Conservation (phyloP, 2,113 vertebrate genomes). For the Danionella cerebrum region DNA sequence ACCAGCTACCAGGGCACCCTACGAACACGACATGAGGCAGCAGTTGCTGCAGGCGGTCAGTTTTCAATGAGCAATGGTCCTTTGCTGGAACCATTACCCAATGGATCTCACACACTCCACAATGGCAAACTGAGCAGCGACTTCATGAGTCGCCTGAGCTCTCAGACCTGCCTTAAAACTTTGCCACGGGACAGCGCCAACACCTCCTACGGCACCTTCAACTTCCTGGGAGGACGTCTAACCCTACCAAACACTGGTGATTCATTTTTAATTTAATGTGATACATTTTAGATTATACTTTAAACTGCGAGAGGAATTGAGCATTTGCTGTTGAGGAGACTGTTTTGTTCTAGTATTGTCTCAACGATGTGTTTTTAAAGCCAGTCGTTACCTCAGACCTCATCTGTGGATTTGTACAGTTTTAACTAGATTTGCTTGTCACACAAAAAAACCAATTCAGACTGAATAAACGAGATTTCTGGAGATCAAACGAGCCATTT, state of each 20-base stretch:
- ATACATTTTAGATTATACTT: too few species aligned
- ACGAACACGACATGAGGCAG: constrained; percentile 82
- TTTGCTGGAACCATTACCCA: constrained; percentile 83
- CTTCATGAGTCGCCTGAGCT: constrained; percentile 82
- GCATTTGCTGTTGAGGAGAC: too few species aligned
- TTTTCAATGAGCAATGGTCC: constrained; percentile 90
- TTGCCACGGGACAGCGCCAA: constrained; percentile 81
- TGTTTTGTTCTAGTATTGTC: too few species aligned
- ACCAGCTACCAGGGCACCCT: constrained; percentile 94
- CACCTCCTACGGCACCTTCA: constrained; percentile 94
- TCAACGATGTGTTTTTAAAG: too few species aligned
- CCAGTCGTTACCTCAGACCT: constrained; percentile 53
- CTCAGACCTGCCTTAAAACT: constrained; percentile 90
- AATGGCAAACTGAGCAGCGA: constrained; percentile 80
- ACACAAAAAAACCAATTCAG: constrained; percentile 46
- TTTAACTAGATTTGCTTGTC: constrained; percentile 42
- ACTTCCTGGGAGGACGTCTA: constrained; percentile 91
- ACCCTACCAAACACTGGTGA: constrained; percentile 92
- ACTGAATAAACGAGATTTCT: constrained; percentile 55
- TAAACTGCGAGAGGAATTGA: too few species aligned
- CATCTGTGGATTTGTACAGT: constrained; percentile 50
- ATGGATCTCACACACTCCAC: constrained; percentile 84
- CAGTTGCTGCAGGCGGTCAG: constrained; percentile 73
- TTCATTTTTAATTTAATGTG: too few species aligned
- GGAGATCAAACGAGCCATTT: constrained; percentile 32